Evolutionary conservation across 2,888 invertebrate genomes (phyloP).

Genomic region (Margaritifera margaritifera): DNA sequence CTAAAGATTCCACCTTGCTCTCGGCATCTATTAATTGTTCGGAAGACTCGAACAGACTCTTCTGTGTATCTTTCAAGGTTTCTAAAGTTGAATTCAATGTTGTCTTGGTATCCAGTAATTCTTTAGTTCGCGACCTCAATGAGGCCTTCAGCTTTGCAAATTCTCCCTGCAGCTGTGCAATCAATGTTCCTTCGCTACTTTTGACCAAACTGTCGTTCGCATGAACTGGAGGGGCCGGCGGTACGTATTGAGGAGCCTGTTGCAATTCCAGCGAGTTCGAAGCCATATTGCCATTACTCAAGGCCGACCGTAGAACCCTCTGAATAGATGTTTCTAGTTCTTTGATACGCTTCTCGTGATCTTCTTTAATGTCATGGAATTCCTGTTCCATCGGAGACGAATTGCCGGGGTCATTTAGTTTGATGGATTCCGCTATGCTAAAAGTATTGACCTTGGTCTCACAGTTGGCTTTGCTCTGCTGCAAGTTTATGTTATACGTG

Average conservation of each 20-base stretch:
- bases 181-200: slow-evolving; percentile 31
- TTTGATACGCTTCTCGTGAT: slow-evolving; percentile 48
- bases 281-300: slow-evolving; percentile 15
- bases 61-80: slow-evolving; percentile 46
- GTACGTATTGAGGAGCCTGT: neutral
- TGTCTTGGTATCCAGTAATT: slow-evolving; percentile 44
- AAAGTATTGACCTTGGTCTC: neutral
- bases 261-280: slow-evolving; percentile 6
- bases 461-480: slow-evolving; percentile 14
- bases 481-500: slow-evolving; percentile 45
- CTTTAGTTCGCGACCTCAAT: slow-evolving; percentile 41
- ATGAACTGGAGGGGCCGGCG: slow-evolving; percentile 1
- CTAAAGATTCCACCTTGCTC: slow-evolving; percentile 46
- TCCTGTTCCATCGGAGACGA: slow-evolving; percentile 43
- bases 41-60: slow-evolving; percentile 44
- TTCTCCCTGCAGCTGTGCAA: slow-evolving; percentile 47
- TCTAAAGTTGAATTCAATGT: slow-evolving; percentile 53
- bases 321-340: slow-evolving; percentile 49
- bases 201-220: slow-evolving; percentile 5
- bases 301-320: slow-evolving; percentile 40
- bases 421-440: slow-evolving; percentile 6
- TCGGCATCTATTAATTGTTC: slow-evolving; percentile 51
- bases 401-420: slow-evolving; percentile 26
- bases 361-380: slow-evolving; percentile 42
- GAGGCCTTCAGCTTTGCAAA: slow-evolving; percentile 46